phyloP scores from a whole-genome alignment of 2,113 vertebrate species.

The Thermophis baileyi region DNA sequence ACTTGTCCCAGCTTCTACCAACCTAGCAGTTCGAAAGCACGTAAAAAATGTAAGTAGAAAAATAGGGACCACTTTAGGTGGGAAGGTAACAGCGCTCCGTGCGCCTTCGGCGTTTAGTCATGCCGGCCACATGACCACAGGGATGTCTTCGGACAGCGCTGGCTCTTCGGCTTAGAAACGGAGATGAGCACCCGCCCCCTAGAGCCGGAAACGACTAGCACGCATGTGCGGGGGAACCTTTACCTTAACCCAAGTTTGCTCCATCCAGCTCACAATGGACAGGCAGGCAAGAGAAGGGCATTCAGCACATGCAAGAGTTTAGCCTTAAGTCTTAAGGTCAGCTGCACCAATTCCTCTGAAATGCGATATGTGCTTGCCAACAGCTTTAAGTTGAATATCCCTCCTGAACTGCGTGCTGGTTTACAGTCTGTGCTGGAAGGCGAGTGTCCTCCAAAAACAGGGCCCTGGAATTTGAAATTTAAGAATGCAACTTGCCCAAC shows the following conservation, averaged over 20 bases:
- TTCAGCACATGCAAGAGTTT: neutral
- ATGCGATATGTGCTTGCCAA: neutral
- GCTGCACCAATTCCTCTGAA: neutral
- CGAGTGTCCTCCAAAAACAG: neutral
- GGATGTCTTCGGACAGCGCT: no score
- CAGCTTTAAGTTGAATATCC: neutral
- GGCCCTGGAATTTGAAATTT: neutral
- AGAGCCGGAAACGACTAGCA: no score
- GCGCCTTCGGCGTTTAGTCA: no score
- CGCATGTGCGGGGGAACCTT: no score
- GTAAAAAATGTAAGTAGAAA: no score
- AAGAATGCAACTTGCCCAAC: neutral
- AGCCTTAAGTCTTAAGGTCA: neutral
- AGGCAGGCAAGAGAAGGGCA: conserved; percentile 3
- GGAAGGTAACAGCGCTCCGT: no score
- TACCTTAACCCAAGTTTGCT: neutral
- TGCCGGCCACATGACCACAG: no score
- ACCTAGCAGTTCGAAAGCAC: no score
- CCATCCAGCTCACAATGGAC: conserved; percentile 24
- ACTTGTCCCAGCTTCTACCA: no score
- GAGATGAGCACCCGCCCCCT: no score
- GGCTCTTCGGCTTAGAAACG: no score
- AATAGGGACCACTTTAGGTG: no score
- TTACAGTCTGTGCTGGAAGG: neutral
- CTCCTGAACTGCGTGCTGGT: neutral